Evolutionary conservation across 2,888 invertebrate species (phyloP).

Genomic region (Lycocerus yunnanus): DNA sequence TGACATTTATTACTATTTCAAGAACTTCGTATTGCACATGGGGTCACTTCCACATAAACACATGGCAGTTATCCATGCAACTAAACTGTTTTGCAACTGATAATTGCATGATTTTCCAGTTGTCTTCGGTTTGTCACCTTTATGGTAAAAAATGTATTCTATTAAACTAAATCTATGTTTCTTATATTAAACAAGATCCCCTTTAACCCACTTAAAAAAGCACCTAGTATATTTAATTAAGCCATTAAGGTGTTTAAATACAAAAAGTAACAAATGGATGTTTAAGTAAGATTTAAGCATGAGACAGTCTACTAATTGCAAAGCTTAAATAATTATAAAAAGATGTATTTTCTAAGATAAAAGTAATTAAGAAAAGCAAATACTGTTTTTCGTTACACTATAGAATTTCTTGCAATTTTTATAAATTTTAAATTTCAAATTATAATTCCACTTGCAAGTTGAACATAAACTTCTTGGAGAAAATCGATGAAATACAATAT

Average conservation of each 20-base stretch:
- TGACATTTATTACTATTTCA: no score
- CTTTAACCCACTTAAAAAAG: neutral
- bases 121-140: no score
- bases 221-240: neutral
- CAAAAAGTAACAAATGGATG: neutral
- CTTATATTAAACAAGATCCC: neutral
- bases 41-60: no score
- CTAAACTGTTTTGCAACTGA: no score
- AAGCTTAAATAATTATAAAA: neutral
- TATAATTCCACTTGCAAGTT: neutral
- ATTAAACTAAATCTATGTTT: neutral
- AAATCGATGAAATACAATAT: neutral
- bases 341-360: neutral
- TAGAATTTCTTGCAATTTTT: neutral
- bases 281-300: neutral
- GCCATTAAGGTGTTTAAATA: neutral
- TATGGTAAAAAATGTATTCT: neutral
- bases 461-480: neutral
- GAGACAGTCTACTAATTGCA: neutral
- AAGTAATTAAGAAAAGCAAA: neutral
- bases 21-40: no score
- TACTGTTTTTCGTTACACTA: neutral
- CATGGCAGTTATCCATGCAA: no score
- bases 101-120: no score
- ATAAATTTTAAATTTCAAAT: neutral